phyloP scores from a whole-genome alignment of 2,888 invertebrate genomes.

The Lepidonotus clava region DNA sequence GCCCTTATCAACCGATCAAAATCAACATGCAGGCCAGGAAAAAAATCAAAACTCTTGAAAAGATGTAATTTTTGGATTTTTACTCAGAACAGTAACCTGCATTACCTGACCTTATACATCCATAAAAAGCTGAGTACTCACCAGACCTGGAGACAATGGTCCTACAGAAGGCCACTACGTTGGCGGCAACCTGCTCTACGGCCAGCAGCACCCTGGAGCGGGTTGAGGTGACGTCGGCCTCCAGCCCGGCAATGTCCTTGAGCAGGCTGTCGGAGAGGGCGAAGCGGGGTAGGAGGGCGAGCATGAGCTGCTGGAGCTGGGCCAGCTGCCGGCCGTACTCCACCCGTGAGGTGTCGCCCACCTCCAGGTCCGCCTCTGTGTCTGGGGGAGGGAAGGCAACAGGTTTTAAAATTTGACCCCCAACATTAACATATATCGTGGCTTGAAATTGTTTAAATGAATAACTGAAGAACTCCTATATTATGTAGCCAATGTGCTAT shows the following conservation, averaged over 20 bases:
- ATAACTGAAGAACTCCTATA: not conserved
- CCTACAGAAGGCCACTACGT: conserved; percentile 77
- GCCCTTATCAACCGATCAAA: no score
- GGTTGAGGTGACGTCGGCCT: conserved; percentile 66
- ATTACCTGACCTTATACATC: no score
- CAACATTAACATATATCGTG: no score
- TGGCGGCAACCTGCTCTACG: conserved; percentile 75
- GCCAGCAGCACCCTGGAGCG: conserved; percentile 70
- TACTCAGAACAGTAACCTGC: no score
- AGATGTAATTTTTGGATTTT: no score
- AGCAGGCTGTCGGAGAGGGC: conserved; percentile 72
- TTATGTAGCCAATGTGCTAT: no score
- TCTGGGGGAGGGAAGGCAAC: conserved; percentile 57
- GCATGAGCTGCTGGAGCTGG: conserved; percentile 88
- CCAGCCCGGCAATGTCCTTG: conserved; percentile 71
- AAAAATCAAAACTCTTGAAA: no score
- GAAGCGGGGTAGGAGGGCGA: conserved; percentile 88
- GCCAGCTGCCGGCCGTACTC: conserved; percentile 80
- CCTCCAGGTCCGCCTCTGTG: conserved; percentile 65
- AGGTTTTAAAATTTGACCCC: no score
- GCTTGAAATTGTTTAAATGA: no score
- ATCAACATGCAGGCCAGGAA: no score
- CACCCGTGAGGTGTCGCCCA: conserved; percentile 71
- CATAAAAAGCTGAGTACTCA: conserved; percentile 60
- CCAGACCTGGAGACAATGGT: conserved; percentile 73